Base-by-base conservation (phyloP, 2,113 vertebrate genomes). In the Paradoxurus hermaphroditus region DNA sequence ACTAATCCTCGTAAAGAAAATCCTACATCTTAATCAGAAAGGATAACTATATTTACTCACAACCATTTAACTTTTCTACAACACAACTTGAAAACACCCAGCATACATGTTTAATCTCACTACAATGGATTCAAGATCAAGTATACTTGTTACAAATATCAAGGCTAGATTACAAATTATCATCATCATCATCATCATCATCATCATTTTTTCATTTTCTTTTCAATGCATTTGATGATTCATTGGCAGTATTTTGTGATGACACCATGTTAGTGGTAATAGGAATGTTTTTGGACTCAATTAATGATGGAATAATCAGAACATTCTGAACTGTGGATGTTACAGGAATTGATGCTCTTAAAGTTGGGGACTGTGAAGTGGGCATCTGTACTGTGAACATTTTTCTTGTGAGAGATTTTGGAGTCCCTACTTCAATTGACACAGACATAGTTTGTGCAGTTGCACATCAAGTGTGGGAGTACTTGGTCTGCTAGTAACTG, bases 371-470 rank as follows among this genome's bases (percentile, higher is more conserved):
- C 98, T 99, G 99, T 0, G 99, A 99, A 0, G 99, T 98, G 0
- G 99, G 99, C 98, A 99, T 99, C 98, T 99, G 99, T 0, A 99
- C 99, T 0, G 99, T 99, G 98, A 99, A 99, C 93, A 99, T 99
- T 97, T 99, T 99, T 6, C 99, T 99, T 0, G 99, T 98, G 97
- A 99, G 98, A 0, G 99, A 99, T 96, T 99, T 99, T 0, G 99
- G 99, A 0, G 99, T 93, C 7, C 99, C 99, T 0, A 99, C 99
- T 96, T 99, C 99, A 4, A 98, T 49, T 0, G 99, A 98, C 70
- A 99, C 98, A 0, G 98, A 98, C 49, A 99, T 98, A 0, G 56
- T 59, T 59, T 59, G 56, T 59, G 56, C 3, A 2, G 21, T 25
- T 59, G 56, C 7, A 8, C 56, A 59, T 59, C 56, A 59, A 25